Evolutionary conservation across 2,888 invertebrate species (phyloP), one percentile per base, ranked within the genome.

Genomic region (Parthenolecanium corni): DNA sequence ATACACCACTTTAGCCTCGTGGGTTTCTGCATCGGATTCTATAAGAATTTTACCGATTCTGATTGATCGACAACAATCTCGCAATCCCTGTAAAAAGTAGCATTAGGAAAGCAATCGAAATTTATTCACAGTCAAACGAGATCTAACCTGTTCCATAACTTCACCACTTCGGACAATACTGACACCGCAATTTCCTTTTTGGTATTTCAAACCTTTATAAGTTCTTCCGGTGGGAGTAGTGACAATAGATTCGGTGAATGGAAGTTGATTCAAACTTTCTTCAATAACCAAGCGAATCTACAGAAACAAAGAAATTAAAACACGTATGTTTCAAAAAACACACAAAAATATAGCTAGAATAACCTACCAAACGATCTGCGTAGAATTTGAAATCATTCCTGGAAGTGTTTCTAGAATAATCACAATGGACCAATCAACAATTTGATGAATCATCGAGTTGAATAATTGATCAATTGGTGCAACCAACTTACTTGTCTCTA

Each of bases 371-470:
- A 67, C 98, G 84, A 74, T 98, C 98, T 0, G 97, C 97, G 74
- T 92, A 96, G 76, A 98, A 98, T 73, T 97, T 95, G 74, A 98
- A 98, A 75, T 98, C 97, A 76, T 89, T 92, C 68, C 94, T 80
- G 2, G 85, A 78, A 23, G 95, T 96, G 69, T 87, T 89, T 74
- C 96, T 97, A 73, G 67, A 75, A 80, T 71, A 49, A 14, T 69
- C 56, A 69, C 66, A 65, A 65, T 57, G 63, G 62, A 58, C 4
- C 23, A 6, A 23, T 16, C 11, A 31, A 24, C 9, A 23, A 31
- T 23, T 40, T 20, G 38, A 21, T 11, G 5, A 49, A n/a, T 24
- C 9, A 52, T 44, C 3, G n/a, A n/a, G n/a, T n/a, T n/a, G n/a
- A n/a, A n/a, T n/a, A n/a, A n/a, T n/a, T n/a, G n/a, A n/a, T n/a